Evolutionary conservation across 2,113 vertebrate species (phyloP), one percentile per base, ranked within the genome.

Genomic region (Psettodes erumei): DNA sequence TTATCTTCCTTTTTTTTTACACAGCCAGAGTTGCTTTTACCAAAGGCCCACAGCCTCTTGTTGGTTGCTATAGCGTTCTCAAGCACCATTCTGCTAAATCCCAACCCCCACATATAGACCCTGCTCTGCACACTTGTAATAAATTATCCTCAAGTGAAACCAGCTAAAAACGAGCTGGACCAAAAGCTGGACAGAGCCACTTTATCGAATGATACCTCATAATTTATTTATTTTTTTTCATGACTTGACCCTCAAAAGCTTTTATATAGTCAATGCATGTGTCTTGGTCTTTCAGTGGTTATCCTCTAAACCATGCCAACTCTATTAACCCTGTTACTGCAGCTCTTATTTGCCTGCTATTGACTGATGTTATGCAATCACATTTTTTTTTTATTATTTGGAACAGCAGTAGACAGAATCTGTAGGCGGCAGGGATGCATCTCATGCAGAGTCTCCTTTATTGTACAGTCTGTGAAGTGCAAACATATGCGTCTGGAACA

Each of bases 61-160:
- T 92, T 94, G 96, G 96, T 98, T 98, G 96, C 97, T 98, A 98
- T 97, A 98, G 96, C 95, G 96, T 97, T 97, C 96, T 98, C 96
- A 96, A 97, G 96, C 95, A 97, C 96, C 96, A 90, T 90, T 91
- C 88, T 89, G 82, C 81, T 71, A 59, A 89, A 79, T 90, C 92
- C 92, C 91, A 83, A 79, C 92, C 90, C 92, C 91, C 92, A 91
- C 89, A 85, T 59, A 61, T 87, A 90, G n/a, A n/a, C n/a, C 86
- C 90, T 89, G 95, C 95, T 95, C 95, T 94, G 94, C 94, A 94
- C 97, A 96, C 96, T 98, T 96, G 95, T 97, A 96, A 97, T 98
- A 97, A 98, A 98, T 98, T 97, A 97, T 96, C 95, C 95, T 96
- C 95, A 96, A 98, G 96, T 97, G 97, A 98, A 96, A 95, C 94